Evolutionary conservation across 2,797 vertebrate genomes (phyloP), one percentile per base, ranked within the genome.

Genomic region (Danio choprae): DNA sequence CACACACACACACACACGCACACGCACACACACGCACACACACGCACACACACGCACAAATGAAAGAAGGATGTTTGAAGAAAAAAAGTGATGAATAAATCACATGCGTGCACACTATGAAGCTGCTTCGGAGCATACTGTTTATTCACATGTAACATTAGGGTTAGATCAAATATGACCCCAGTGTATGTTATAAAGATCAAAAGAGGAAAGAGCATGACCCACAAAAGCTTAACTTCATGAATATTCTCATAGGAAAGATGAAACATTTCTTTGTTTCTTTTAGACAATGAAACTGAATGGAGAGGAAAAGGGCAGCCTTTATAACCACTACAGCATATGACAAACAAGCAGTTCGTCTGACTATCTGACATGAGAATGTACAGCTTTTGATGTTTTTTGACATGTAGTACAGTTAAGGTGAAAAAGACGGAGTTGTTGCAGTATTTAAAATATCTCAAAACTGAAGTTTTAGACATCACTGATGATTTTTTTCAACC

Each of bases 111-210:
- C 43, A 40, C n/a, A 4, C 7, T 48, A 40, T 48, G 58, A 40
- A 60, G 71, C 15, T 36, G 22, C 41, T 60, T 29, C 59, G 41
- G 15, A 46, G 40, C 41, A 43, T 20, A 44, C 11, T 40, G 40
- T 60, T 40, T 74, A 48, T 48, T 62, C 72, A 74, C 29, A 50
- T 4, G 48, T 16, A 50, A 60, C 9, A 74, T 41, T 10, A 62
- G 63, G 73, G 46, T 75, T 58, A 74, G 20, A 59, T 29, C 29
- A 46, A 74, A 59, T 13, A 9, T 16, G 46, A 63, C 59, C 59
- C 51, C 11, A 51, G 1, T 16, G 46, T 50, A 22, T 50, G 65
- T 43, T 20, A 69, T 50, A 50, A 36, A 74, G 40, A 41, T 48
- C 59, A 63, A 51, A n/a, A 59, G 46, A 50, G 46, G 15, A 50